Evolutionary conservation across 2,888 invertebrate genomes (phyloP).

Genomic region (Calameuta idolon): DNA sequence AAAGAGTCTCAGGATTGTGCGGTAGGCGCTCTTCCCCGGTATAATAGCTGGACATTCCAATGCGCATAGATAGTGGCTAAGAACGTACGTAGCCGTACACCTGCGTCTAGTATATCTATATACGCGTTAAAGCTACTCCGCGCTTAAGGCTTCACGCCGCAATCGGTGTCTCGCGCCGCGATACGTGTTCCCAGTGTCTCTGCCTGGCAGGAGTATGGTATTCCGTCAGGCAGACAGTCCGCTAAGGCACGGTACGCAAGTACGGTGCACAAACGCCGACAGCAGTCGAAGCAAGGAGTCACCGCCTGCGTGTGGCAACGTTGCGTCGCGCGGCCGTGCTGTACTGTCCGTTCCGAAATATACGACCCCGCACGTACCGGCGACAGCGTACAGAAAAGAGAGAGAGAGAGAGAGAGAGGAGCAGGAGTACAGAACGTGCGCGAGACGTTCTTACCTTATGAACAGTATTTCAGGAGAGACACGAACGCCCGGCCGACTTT

Average conservation of each 20-base stretch:
- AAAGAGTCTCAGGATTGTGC: background rate
- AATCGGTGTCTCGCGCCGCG: background rate
- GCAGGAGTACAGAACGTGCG: background rate
- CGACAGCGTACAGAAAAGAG: background rate
- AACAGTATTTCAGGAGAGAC: background rate
- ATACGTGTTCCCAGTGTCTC: background rate
- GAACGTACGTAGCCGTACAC: background rate
- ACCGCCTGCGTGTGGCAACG: background rate
- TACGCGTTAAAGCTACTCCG: background rate
- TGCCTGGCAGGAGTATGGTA: background rate
- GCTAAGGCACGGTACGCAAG: background rate
- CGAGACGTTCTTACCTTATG: background rate
- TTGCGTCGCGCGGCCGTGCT: background rate
- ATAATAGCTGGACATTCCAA: background rate
- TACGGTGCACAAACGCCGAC: background rate
- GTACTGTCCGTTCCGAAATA: background rate
- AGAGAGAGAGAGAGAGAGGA: conserved; percentile 3
- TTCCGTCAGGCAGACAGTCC: background rate
- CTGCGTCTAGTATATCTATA: background rate
- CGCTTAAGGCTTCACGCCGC: background rate
- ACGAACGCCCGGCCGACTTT: background rate
- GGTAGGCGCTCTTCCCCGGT: background rate
- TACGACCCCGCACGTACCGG: background rate
- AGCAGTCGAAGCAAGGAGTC: background rate
- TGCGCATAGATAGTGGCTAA: background rate